Evolutionary conservation across 2,797 vertebrate species (phyloP).

Genomic region (Dallia pectoralis): DNA sequence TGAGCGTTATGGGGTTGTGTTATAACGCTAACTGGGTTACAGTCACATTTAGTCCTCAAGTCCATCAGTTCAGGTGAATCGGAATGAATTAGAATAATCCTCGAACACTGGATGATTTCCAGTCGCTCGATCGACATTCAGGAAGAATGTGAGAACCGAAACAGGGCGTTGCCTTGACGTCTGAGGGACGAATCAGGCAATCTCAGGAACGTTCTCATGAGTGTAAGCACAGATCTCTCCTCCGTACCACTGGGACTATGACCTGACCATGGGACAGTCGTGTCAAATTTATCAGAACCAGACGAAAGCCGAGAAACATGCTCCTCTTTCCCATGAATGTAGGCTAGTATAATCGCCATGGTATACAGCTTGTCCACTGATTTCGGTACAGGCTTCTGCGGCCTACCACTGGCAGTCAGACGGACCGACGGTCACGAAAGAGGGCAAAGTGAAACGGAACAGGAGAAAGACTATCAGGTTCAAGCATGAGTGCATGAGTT

Average conservation of each 20-base stretch:
- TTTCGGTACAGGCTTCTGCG: neutral
- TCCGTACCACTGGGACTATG: neutral
- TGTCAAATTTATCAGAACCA: neutral
- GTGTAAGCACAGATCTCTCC: neutral
- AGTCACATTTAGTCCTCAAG: neutral
- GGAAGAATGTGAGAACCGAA: neutral
- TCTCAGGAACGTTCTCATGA: neutral
- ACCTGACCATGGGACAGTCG: neutral
- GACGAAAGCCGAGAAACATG: neutral
- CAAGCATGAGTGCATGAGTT: neutral
- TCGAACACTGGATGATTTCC: neutral
- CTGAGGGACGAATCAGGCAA: neutral
- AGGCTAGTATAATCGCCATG: neutral
- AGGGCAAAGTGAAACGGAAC: neutral
- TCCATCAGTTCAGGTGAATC: neutral
- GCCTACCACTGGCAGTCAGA: neutral
- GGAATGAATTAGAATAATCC: too few relatives aligned
- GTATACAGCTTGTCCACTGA: neutral
- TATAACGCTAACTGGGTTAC: neutral
- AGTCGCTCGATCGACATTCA: neutral
- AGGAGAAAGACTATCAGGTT: neutral
- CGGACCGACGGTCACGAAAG: neutral
- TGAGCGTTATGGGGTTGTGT: constrained; percentile 5
- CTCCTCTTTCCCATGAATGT: neutral
- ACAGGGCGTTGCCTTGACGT: neutral